Conservation (phyloP, 2,797 vertebrate genomes). For the Tiaroga cobitis region DNA sequence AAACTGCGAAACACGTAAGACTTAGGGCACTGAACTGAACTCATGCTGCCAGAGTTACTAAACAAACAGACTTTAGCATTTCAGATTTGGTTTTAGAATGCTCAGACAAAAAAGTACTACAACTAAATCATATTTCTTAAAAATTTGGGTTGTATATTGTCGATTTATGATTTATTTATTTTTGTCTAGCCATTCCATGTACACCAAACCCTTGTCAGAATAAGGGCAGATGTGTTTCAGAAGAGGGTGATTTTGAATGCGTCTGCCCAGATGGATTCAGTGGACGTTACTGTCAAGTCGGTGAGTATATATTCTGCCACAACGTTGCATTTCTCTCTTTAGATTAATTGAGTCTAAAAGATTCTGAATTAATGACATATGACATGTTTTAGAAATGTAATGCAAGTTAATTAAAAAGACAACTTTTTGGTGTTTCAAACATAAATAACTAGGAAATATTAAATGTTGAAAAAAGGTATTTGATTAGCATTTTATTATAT, state of each 20-base stretch:
- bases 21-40: background rate
- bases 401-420: background rate
- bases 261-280: conserved; percentile 66
- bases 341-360: background rate
- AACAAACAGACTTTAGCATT: background rate
- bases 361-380: background rate
- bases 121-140: background rate
- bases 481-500: no score
- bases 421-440: background rate
- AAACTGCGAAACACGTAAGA: conserved; percentile 75
- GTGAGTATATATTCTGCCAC: conserved; percentile 66
- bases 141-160: background rate
- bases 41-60: background rate
- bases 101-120: background rate
- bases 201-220: conserved; percentile 75
- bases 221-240: conserved; percentile 69
- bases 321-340: background rate
- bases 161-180: conserved; percentile 17
- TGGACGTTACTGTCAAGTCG: conserved; percentile 76
- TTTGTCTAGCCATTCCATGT: conserved; percentile 68
- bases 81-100: background rate
- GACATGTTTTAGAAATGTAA: background rate
- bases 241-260: conserved; percentile 74
- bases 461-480: no score
- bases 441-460: background rate